Percentiles rank a stretch among this genome's conserved stretches.
These are phyloP conservation scores for Drosophila helvetica DNA, from an alignment of 2,888 invertebrate genomes.

Conservation along the genomic window DNA sequence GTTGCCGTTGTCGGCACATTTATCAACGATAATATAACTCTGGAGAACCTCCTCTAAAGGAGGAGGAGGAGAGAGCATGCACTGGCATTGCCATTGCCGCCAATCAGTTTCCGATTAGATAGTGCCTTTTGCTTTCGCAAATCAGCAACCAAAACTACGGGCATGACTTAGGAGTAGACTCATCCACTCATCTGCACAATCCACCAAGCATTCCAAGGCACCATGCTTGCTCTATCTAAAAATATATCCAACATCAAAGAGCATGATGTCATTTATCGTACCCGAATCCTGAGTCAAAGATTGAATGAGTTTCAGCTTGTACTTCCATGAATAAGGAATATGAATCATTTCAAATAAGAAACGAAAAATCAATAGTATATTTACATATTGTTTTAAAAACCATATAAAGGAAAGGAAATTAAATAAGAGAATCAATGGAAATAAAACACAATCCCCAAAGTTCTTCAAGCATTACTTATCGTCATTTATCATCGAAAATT, in stretches of 20 bases:
- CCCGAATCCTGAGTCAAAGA: neutral
- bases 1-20: slow-evolving; percentile 28
- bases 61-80: slow-evolving; percentile 19
- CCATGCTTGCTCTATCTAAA: neutral
- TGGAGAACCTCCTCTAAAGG: slow-evolving; percentile 47
- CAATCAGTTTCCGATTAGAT: slow-evolving; percentile 67
- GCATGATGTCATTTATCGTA: neutral
- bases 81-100: slow-evolving; percentile 42
- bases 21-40: slow-evolving; percentile 54
- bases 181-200: slow-evolving; percentile 16
- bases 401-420: no score
- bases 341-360: neutral
- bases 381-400: no score
- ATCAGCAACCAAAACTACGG: slow-evolving; percentile 13
- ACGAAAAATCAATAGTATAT: neutral
- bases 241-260: neutral
- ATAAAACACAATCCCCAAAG: no score
- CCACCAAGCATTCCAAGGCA: neutral
- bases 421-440: no score
- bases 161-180: slow-evolving; percentile 14
- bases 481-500: no score
- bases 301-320: neutral
- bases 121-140: slow-evolving; percentile 49
- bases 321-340: neutral
- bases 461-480: no score